Evolutionary conservation across 1,140 invertebrate genomes (phyloP).

Genomic region (Trichomalopsis sarcophagae): DNA sequence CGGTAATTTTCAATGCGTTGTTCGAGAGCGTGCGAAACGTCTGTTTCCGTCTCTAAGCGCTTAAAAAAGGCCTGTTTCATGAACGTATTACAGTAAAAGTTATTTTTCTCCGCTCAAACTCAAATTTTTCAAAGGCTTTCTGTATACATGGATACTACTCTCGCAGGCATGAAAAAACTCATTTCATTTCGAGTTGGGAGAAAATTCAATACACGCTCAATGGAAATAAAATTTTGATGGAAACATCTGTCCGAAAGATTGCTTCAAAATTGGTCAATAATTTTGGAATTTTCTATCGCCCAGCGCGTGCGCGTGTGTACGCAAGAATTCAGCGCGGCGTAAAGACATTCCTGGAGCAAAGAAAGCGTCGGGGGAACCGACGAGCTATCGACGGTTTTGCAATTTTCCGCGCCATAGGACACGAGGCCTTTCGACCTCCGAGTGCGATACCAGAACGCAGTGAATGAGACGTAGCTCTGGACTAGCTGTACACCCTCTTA

Average conservation of each 20-base stretch:
- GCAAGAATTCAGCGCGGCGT: background rate
- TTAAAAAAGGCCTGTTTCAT: too few species aligned
- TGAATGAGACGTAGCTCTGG: constrained; percentile 46
- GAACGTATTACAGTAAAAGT: too few species aligned
- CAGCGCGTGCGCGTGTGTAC: background rate
- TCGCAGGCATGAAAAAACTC: too few species aligned
- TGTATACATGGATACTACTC: too few species aligned
- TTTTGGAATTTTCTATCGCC: background rate
- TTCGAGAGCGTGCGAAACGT: too few species aligned
- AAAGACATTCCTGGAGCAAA: background rate
- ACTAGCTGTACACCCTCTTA: too few species aligned
- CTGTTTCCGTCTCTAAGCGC: too few species aligned
- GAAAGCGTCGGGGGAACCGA: background rate
- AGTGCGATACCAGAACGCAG: constrained; percentile 26
- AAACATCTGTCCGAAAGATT: background rate
- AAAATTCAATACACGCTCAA: background rate
- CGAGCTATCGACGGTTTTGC: constrained; percentile 46
- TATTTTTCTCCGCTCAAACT: too few species aligned
- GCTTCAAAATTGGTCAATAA: background rate
- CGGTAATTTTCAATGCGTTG: too few species aligned
- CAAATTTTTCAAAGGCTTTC: too few species aligned
- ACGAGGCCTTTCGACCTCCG: background rate
- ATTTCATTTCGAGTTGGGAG: too few species aligned
- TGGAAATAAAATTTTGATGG: too few species aligned
- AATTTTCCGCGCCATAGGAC: constrained; percentile 54